Evolutionary conservation across 53 echinoderm and acorn worm genomes (phyloP).

Genomic region (Holothuria scabra): DNA sequence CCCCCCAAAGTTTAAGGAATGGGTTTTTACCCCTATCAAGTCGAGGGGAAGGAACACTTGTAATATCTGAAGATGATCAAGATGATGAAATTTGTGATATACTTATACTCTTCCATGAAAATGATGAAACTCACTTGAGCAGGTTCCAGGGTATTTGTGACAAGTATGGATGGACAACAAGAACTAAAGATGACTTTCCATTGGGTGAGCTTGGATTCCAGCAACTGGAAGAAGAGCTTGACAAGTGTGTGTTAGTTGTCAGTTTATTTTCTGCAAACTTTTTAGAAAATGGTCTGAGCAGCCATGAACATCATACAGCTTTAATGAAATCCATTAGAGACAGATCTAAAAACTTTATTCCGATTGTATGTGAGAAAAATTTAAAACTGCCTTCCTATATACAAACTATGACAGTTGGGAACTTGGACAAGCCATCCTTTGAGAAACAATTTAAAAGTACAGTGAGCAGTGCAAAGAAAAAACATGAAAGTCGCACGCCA

Average conservation of each 20-base stretch:
- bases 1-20: neutral
- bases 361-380: neutral
- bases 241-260: neutral
- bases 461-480: neutral
- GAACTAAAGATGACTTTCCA: slow-evolving; percentile 12
- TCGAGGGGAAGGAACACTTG: neutral
- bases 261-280: neutral
- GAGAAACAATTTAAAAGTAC: neutral
- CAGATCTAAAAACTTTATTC: neutral
- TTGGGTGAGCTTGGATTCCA: neutral
- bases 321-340: neutral
- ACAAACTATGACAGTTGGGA: neutral
- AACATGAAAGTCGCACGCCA: neutral
- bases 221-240: neutral
- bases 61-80: neutral
- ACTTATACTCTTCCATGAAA: neutral
- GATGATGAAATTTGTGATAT: slow-evolving; percentile 6
- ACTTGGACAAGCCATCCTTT: neutral
- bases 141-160: neutral
- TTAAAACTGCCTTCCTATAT: neutral
- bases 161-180: neutral
- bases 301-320: slow-evolving; percentile 4
- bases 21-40: neutral
- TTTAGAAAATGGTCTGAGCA: neutral
- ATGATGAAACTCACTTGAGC: neutral